Evolutionary conservation across 2,797 vertebrate genomes (phyloP), one percentile per base, ranked within the genome.

Genomic region (Clarias fuscus): DNA sequence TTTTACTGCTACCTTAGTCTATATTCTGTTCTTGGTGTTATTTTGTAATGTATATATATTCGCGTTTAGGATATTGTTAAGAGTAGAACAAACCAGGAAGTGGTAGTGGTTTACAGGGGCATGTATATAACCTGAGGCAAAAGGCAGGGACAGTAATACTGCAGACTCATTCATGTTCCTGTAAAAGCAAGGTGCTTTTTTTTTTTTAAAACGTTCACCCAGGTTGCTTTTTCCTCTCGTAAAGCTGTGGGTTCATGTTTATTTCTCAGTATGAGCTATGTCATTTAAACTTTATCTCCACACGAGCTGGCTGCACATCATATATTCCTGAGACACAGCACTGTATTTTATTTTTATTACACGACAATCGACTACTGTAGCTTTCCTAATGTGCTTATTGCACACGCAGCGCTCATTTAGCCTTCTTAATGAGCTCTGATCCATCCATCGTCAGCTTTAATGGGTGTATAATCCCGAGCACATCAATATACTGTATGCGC

Each of bases 331-430:
- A 58, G 20, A 71, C 40, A 73, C 33, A 77, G 71, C 27, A 40
- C 6, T 17, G 37, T 70, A 13, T 27, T 64, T 67, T 82, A 62
- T 81, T 64, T 80, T 61, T 20, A 68, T 15, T 61, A 37, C 33
- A 72, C 8, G 11, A 81, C 75, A 27, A 84, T 84, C 59, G n/a
- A 75, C 59, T 75, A 20, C 59, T 84, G 75, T 7, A 61, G n/a
- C 22, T 56, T 53, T 82, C 85, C 65, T 89, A 86, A 88, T 89
- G 87, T 89, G 83, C 89, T 89, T 89, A 90, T 87, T 71, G 85
- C 30, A 77, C 40, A 76, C 82, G 59, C 73, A 85, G 75, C 64
- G 33, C 30, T 87, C 78, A 68, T 65, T 59, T 59, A 70, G 43
- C 24, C 43, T 43, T 73, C 67, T 67, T 86, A 91, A 90, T 91